Evolutionary conservation across 92 coral and sea anemone species (phyloP), one percentile per base, ranked within the genome.

Genomic region (Porites rus): DNA sequence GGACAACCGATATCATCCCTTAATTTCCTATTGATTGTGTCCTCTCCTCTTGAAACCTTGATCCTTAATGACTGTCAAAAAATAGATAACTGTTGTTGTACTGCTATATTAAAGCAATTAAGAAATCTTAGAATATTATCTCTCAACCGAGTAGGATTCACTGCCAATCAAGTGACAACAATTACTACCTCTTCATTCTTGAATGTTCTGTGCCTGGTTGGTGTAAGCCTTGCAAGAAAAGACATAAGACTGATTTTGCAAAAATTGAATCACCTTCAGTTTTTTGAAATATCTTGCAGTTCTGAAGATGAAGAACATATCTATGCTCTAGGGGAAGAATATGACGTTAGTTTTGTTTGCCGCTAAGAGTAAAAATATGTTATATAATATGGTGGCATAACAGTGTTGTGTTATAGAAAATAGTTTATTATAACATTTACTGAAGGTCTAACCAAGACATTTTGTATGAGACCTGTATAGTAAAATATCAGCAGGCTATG

Each of bases 151-250:
- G 81, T 74, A 84, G 88, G 88, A 74, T 84, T 84, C 81, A 84
- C 74, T 84, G 87, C 88, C 88, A 84, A 84, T 84, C 88, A 84
- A 84, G 81, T 84, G 88, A 74, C 81, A 84, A 74, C 88, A 6
- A 84, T 84, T 84, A 74, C 81, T 18, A 8, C 81, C 81, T 84
- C 71, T 9, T 84, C 25, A 63, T 75, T 82, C 88, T 73, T 84
- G 88, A 84, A 84, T 84, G 81, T 84, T 84, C 88, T 84, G 88
- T 84, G 88, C 88, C 88, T 84, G 81, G 88, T 84, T 84, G 81
- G 88, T 74, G 81, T 84, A 74, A 74, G 88, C 88, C 88, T 84
- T 84, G 79, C 12, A 73, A 84, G 81, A 74, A 62, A 83, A 7
- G 87, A 83, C 87, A 14, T 64, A 83, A 83, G 88, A 14, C 88